phyloP scores from a whole-genome alignment of 2,113 vertebrate genomes.

The Casuarius casuarius region DNA sequence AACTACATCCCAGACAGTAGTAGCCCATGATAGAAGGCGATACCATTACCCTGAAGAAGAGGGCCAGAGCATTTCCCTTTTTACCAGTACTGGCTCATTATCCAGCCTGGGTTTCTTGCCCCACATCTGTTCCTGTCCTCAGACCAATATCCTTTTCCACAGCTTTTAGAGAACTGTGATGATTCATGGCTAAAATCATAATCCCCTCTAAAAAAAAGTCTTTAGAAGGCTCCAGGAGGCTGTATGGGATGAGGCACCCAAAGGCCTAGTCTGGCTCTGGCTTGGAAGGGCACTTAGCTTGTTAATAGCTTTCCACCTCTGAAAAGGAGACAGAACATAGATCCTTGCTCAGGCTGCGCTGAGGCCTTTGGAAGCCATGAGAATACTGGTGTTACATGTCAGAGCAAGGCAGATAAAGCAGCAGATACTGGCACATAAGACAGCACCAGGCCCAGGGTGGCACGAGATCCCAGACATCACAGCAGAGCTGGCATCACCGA shows the following conservation, averaged over 20 bases:
- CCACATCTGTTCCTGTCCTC: background rate
- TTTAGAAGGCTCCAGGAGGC: background rate
- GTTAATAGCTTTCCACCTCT: background rate
- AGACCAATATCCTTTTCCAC: background rate
- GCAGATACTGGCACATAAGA: background rate
- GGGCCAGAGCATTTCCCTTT: background rate
- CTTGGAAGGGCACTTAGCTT: background rate
- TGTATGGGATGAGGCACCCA: background rate
- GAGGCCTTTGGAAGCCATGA: background rate
- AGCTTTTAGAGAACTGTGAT: background rate
- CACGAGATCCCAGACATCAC: background rate
- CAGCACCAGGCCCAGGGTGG: background rate
- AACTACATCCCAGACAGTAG: background rate
- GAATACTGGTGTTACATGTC: accelerated
- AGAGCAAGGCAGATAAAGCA: background rate
- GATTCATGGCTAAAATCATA: background rate
- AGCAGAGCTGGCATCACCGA: background rate
- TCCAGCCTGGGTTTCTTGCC: background rate
- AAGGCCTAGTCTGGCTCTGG: background rate
- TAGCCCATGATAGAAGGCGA: background rate
- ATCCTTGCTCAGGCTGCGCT: background rate
- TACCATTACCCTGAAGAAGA: background rate
- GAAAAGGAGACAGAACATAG: background rate
- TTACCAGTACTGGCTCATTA: background rate
- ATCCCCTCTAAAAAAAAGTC: background rate